phyloP scores from a whole-genome alignment of 2,797 vertebrate species.

The Darevskia nairensis region DNA sequence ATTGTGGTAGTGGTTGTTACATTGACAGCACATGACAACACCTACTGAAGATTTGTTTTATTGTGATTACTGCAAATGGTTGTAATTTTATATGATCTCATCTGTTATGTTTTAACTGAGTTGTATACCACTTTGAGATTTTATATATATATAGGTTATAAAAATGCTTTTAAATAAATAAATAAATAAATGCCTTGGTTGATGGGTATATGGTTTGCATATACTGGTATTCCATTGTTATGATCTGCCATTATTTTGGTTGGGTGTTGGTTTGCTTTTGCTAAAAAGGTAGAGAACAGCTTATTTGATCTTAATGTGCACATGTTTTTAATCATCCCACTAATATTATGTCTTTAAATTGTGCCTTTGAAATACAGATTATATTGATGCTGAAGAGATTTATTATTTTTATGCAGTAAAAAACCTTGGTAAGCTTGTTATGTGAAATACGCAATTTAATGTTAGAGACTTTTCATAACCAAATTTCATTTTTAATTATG shows the following conservation, averaged over 20 bases:
- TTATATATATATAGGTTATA: no score
- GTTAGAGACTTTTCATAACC: conserved; percentile 11
- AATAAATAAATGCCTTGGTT: background rate
- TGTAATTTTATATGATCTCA: no score
- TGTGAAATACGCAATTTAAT: conserved; percentile 28
- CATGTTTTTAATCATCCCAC: conserved; percentile 29
- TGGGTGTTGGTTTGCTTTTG: conserved; percentile 10
- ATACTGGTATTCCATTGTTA: conserved; percentile 1
- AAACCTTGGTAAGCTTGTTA: background rate
- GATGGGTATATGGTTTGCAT: background rate
- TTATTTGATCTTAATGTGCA: background rate
- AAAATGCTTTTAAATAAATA: no score
- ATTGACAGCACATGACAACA: no score
- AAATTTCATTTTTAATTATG: conserved; percentile 23
- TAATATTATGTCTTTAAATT: conserved; percentile 24
- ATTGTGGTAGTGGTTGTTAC: no score
- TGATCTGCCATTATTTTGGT: background rate
- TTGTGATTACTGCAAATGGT: no score
- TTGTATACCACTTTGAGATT: no score
- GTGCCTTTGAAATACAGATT: conserved; percentile 4
- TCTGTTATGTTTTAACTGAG: no score
- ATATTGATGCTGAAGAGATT: conserved; percentile 29
- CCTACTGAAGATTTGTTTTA: no score
- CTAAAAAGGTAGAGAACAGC: conserved; percentile 6
- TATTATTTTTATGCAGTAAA: conserved; percentile 34